These are phyloP conservation scores for Cinclus mexicanus DNA, from an alignment of 2,113 vertebrate species.

Conservation along the genomic window DNA sequence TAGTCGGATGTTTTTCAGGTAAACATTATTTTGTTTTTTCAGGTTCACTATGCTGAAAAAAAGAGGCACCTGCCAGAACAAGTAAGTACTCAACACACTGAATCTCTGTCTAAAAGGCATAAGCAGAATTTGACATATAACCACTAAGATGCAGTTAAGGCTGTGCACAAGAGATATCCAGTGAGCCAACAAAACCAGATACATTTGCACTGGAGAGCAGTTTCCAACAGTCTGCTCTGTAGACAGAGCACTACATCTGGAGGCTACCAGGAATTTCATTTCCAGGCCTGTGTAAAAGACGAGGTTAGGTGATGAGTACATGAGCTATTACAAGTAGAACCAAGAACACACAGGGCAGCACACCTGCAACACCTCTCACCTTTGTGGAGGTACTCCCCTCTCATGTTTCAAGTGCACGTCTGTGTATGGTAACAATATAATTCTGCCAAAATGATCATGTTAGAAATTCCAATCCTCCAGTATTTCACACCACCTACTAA, in stretches of 20 bases:
- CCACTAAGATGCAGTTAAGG: neutral
- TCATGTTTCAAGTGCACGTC: fast-evolving
- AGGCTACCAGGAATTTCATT: neutral
- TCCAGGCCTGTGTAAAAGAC: neutral
- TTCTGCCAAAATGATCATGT: neutral
- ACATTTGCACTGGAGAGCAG: neutral
- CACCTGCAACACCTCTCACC: neutral
- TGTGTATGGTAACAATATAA: neutral
- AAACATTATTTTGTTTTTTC: neutral
- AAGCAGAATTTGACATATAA: neutral
- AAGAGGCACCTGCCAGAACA: neutral
- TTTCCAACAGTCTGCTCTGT: neutral
- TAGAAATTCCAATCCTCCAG: neutral
- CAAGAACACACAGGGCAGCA: neutral
- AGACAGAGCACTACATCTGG: neutral
- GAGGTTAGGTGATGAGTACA: fast-evolving
- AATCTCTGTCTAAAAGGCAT: neutral
- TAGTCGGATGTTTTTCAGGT: neutral
- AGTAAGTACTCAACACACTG: neutral
- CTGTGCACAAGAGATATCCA: neutral
- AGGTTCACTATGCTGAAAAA: neutral
- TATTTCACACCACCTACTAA: neutral
- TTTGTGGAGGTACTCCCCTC: neutral
- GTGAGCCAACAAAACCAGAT: neutral
- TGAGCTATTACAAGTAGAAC: neutral